Evolutionary conservation across 2,797 vertebrate species (phyloP), one percentile per base, ranked within the genome.

Genomic region (Presbytis comata): DNA sequence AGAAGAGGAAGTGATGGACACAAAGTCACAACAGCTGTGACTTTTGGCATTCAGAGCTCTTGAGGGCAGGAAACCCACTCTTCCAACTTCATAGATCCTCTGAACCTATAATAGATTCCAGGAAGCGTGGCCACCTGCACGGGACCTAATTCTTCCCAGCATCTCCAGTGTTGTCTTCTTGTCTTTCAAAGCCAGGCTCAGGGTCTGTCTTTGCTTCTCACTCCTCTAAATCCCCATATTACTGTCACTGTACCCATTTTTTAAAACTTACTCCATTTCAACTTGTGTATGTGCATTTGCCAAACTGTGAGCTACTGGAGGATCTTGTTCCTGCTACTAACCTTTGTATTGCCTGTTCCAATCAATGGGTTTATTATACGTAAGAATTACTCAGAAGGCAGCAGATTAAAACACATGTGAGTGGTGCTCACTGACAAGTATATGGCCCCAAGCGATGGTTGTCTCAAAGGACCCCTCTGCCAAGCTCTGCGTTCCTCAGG

Each of bases 271-370:
- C 19, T 44, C 6, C 19, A 4, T 75, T 41, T 67, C 55, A 70
- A 10, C 14, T 17, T 10, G 6, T 1, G 7, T 0, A n/a, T 1
- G 0, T 8, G 13, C 5, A n/a, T 78, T 70, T 79, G 61, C 24
- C 36, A 28, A 89, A 70, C 1, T 3, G 12, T 36, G 55, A 82
- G 10, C 6, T 46, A 7, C 3, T 1, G 50, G 67, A 67, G 39
- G 33, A 8, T 30, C 41, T 39, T 17, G 44, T 7, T 90, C 76
- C 33, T 74, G 36, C 17, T 13, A 17, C 7, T 26, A 53, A 14
- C 9, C 33, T 72, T 46, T 6, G 8, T 3, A 12, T 10, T 0
- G 1, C 5, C 7, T 10, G 2, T 39, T 67, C 22, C 30, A 24
- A 10, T 64, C 5, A 5, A 39, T 8, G 24, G 19, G 8, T 36